These are phyloP conservation scores for Hippocampus zosterae DNA, from an alignment of 2,113 vertebrate genomes.

Conservation along the genomic window DNA sequence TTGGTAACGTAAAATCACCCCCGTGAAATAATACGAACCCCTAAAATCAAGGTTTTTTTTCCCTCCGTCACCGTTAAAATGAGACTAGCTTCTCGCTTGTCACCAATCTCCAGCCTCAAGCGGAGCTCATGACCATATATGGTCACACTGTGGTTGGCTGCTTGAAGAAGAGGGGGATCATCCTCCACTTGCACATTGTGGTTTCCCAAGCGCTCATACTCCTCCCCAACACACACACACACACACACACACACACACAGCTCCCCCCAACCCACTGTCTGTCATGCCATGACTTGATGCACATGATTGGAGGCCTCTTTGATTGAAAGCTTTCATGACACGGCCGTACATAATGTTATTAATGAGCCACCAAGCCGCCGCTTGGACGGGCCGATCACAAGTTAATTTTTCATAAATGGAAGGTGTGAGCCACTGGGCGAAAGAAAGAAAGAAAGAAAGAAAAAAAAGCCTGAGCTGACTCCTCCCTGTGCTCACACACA, in stretches of 20 bases:
- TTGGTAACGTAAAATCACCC: no score
- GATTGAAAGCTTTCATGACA: slow-evolving; percentile 67
- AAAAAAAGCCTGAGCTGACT: slow-evolving; percentile 15
- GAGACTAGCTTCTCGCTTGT: slow-evolving; percentile 14
- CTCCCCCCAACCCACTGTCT: slow-evolving; percentile 13
- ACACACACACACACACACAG: not conserved
- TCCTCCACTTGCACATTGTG: slow-evolving; percentile 36
- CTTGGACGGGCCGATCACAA: slow-evolving; percentile 50
- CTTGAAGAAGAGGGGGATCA: slow-evolving; percentile 13
- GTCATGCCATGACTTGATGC: slow-evolving; percentile 54
- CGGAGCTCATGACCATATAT: slow-evolving; percentile 60
- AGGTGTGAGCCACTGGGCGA: slow-evolving; percentile 23
- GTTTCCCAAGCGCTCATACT: slow-evolving; percentile 12
- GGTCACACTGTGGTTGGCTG: slow-evolving; percentile 43
- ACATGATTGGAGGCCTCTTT: slow-evolving; percentile 56
- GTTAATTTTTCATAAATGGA: slow-evolving; percentile 71
- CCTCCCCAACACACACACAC: not conserved
- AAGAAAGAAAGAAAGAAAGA: slow-evolving; percentile 1
- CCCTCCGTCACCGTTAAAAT: slow-evolving; percentile 1
- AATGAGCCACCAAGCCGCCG: slow-evolving; percentile 57
- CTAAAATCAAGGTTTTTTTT: not conserved
- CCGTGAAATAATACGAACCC: no score
- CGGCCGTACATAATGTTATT: slow-evolving; percentile 56
- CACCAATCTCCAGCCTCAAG: slow-evolving; percentile 56
- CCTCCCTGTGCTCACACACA: slow-evolving; percentile 51